These are phyloP conservation scores for Dascyllus trimaculatus DNA, from an alignment of 2,113 vertebrate species.

Conservation along the genomic window DNA sequence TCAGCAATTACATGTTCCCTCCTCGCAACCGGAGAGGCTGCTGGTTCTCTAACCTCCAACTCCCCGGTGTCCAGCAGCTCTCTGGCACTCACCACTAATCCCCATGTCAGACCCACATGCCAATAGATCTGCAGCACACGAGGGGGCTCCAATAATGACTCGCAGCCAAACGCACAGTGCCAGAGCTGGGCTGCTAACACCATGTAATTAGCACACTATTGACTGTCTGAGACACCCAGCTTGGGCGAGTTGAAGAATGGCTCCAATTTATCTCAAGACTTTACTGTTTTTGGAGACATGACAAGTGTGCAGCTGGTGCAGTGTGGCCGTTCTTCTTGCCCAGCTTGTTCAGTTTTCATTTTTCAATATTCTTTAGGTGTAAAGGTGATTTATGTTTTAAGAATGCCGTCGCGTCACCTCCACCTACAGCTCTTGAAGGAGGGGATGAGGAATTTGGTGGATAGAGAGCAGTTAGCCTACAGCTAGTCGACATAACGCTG, in stretches of 20 bases:
- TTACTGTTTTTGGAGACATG: constrained; percentile 55
- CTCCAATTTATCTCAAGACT: constrained; percentile 66
- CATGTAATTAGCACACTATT: constrained; percentile 72
- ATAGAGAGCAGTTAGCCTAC: constrained; percentile 9
- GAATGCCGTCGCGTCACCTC: constrained; percentile 19
- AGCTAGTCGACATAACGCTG: constrained; percentile 58
- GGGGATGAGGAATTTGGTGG: background rate
- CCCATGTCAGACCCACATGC: constrained; percentile 60
- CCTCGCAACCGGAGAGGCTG: constrained; percentile 23
- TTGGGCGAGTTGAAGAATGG: constrained; percentile 62
- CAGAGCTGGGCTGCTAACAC: constrained; percentile 59
- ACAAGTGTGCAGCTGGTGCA: constrained; percentile 31
- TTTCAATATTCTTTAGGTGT: constrained; percentile 3
- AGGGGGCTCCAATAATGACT: constrained; percentile 61
- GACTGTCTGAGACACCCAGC: constrained; percentile 56
- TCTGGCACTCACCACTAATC: constrained; percentile 63
- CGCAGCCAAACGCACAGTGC: constrained; percentile 49
- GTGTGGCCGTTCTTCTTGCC: background rate
- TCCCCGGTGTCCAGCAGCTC: constrained; percentile 33
- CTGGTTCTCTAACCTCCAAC: constrained; percentile 36
- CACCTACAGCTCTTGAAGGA: constrained; percentile 12
- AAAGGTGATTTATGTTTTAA: constrained; percentile 18
- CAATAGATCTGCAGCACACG: constrained; percentile 61
- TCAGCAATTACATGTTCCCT: constrained; percentile 33
- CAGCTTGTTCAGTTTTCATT: constrained; percentile 7